Evolutionary conservation across 2,113 vertebrate species (phyloP).

Genomic region (Pollimyrus isidori): DNA sequence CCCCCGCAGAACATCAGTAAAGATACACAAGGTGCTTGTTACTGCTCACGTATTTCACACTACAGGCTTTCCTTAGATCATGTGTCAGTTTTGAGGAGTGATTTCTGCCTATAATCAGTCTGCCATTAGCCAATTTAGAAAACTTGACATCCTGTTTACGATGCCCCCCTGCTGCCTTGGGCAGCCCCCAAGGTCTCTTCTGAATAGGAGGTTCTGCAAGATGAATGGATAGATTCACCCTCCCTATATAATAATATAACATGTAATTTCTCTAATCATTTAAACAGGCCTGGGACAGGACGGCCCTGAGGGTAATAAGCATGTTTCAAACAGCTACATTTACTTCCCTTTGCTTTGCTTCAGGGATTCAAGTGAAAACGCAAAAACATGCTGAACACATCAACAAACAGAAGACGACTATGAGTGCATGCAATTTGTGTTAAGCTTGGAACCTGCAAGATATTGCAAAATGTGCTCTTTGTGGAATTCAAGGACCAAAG

Average conservation of each 20-base stretch:
- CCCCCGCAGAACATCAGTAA: background rate
- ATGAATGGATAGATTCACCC: background rate
- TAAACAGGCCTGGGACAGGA: background rate
- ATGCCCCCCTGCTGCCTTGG: background rate
- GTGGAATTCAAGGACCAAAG: background rate
- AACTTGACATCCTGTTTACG: background rate
- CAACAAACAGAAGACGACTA: background rate
- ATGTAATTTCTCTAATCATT: background rate
- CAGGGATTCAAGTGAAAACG: background rate
- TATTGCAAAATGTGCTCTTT: background rate
- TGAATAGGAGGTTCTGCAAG: background rate
- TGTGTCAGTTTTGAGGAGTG: background rate
- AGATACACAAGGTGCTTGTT: background rate
- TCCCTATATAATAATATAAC: background rate
- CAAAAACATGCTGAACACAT: background rate
- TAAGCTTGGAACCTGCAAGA: background rate
- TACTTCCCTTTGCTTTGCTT: background rate
- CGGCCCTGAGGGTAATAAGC: background rate
- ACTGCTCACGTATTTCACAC: background rate
- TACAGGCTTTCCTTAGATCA: background rate
- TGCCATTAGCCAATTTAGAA: background rate
- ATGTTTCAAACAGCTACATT: background rate
- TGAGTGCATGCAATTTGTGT: background rate
- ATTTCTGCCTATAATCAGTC: background rate
- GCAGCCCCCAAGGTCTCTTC: background rate